Evolutionary conservation across 2,888 invertebrate genomes (phyloP).

Genomic region (Drosophila prostipennis): DNA sequence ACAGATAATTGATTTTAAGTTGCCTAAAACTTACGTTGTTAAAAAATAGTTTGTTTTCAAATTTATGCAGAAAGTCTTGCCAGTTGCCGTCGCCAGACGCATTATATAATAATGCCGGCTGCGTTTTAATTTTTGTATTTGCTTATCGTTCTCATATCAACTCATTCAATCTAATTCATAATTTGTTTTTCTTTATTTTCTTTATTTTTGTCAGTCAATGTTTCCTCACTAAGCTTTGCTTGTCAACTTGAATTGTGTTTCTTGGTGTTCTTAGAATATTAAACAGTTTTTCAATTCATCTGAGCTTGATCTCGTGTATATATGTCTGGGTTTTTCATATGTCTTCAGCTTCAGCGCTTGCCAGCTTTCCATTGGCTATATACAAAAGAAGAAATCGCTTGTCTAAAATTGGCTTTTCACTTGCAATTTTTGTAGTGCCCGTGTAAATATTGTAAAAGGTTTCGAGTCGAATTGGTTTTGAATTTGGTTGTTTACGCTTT

Average conservation of each 20-base stretch:
- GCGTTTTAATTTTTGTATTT: slow-evolving; percentile 44
- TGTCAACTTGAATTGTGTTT: slow-evolving; percentile 59
- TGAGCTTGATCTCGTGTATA: slow-evolving; percentile 33
- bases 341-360: slow-evolving; percentile 30
- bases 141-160: slow-evolving; percentile 45
- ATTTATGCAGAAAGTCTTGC: slow-evolving; percentile 65
- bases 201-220: slow-evolving; percentile 69
- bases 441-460: slow-evolving; percentile 48
- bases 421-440: slow-evolving; percentile 6
- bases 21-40: slow-evolving; percentile 61
- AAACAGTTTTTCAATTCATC: slow-evolving; percentile 33
- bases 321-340: slow-evolving; percentile 22
- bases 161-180: slow-evolving; percentile 45
- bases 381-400: slow-evolving; percentile 19
- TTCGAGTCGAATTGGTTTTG: slow-evolving; percentile 19
- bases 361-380: slow-evolving; percentile 17
- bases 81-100: slow-evolving; percentile 47
- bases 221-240: slow-evolving; percentile 77
- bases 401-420: slow-evolving; percentile 13
- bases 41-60: slow-evolving; percentile 54
- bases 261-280: slow-evolving; percentile 35
- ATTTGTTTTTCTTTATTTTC: slow-evolving; percentile 44
- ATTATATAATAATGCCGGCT: slow-evolving; percentile 69
- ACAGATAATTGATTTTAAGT: slow-evolving; percentile 69
- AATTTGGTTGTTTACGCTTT: slow-evolving; percentile 37